A percentile compares a stretch with the other conserved stretches of the same genome.
phyloP scores from a whole-genome alignment of 2,113 vertebrate genomes.

The Conger conger region DNA sequence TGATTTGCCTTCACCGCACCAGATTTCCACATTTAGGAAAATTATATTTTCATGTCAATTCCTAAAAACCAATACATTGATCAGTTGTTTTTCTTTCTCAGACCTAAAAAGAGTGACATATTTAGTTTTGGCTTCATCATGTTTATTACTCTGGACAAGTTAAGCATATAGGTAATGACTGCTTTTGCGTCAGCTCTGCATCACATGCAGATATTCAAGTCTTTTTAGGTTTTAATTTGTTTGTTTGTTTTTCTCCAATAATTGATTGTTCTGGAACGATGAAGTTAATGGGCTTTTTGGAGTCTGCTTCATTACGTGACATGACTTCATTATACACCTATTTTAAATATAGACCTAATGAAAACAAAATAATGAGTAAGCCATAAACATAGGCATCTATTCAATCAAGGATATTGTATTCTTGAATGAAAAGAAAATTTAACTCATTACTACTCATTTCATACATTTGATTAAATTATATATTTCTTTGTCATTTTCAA shows the following conservation, averaged over 20 bases:
- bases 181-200: neutral
- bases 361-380: neutral
- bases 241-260: neutral
- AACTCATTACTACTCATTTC: neutral
- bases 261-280: neutral
- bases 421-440: neutral
- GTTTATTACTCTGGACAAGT: neutral
- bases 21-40: too few species aligned
- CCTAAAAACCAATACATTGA: too few species aligned
- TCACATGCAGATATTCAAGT: neutral
- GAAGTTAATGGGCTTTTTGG: neutral
- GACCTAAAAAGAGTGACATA: neutral
- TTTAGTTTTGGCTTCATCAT: neutral
- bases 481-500: neutral
- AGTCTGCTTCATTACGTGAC: neutral
- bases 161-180: neutral
- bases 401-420: neutral
- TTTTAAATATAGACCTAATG: neutral
- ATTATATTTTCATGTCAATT: too few species aligned
- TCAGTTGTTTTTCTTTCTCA: too few species aligned
- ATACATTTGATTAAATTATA: neutral
- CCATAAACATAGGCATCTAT: neutral
- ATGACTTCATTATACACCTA: neutral
- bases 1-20: too few species aligned
- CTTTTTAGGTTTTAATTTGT: neutral